Evolutionary conservation across 2,113 vertebrate genomes (phyloP), one percentile per base, ranked within the genome.

Genomic region (Hypocryptadius cinnamomeus): DNA sequence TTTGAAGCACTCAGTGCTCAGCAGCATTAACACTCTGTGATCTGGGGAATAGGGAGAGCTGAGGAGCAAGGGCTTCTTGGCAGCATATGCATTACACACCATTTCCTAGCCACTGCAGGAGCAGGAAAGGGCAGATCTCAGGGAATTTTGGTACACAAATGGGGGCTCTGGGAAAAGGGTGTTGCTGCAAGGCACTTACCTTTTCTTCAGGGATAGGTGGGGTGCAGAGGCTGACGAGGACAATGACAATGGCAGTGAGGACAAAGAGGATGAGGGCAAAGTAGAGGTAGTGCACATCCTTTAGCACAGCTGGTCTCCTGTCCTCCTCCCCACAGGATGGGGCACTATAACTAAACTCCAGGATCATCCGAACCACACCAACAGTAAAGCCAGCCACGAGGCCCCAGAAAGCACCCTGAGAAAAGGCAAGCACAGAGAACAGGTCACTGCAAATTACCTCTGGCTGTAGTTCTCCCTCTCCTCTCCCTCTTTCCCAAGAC

Each of bases 391-490:
- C 99, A 18, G 78, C 88, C 95, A 99, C 94, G 81, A 99, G 98
- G 81, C 99, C 99, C 99, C 99, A 99, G 97, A 99, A 99, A 42
- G 99, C 99, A 79, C 99, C 99, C 99, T 99, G 79, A 16, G 57
- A 83, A 94, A 31, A 68, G 60, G 24, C 61, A 94, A 53, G 35
- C n/a, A 63, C 42, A 70, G 35, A 72, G 60, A 60, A 88, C 69
- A 79, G 8, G 60, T 95, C 76, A 88, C 31, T 60, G 24, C 35
- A 64, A 23, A 31, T 19, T 65, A 72, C 25, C 53, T 61, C 63
- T 42, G 31, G 15, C 3, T 56, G 28, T 19, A 48, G 20, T 31
- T 78, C 30, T 53, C 27, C 47, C 16, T 42, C 20, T 64, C 22
- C 9, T 40, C 33, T 59, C 28, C 24, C 9, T 18, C 28, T 22